These are phyloP conservation scores for Oncorhynchus gorbuscha DNA, from an alignment of 2,113 vertebrate genomes.

Conservation along the genomic window DNA sequence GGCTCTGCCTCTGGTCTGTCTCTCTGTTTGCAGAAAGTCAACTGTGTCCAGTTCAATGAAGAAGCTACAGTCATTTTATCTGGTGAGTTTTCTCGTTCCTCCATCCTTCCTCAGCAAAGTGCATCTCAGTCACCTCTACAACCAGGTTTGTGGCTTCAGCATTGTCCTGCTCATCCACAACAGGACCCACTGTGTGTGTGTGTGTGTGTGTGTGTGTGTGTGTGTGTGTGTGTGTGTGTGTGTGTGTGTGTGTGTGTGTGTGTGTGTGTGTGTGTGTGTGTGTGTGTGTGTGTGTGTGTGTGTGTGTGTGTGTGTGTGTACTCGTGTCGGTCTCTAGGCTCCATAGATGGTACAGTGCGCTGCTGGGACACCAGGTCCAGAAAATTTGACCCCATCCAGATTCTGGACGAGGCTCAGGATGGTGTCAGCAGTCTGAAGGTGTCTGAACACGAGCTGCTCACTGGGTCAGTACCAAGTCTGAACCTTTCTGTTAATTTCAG, in stretches of 20 bases:
- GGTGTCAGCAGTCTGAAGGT: conserved; percentile 90
- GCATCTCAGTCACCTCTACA: too few relatives aligned
- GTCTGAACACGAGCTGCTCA: conserved; percentile 82
- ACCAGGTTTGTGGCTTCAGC: too few relatives aligned
- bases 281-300: background rate
- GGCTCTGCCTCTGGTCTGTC: background rate
- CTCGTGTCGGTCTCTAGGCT: conserved; percentile 69
- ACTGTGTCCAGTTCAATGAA: conserved; percentile 91
- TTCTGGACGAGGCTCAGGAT: conserved; percentile 84
- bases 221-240: background rate
- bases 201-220: background rate
- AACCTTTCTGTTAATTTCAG: background rate
- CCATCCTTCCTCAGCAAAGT: too few relatives aligned
- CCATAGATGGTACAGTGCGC: conserved; percentile 85
- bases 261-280: background rate
- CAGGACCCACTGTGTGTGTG: background rate
- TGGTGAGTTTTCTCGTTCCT: conserved; percentile 69
- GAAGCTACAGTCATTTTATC: conserved; percentile 89
- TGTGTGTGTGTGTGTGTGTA: background rate
- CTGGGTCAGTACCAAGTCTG: conserved; percentile 74
- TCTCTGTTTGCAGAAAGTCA: conserved; percentile 78
- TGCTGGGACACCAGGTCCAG: conserved; percentile 92
- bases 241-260: background rate
- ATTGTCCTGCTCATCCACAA: too few relatives aligned
- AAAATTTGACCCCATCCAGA: conserved; percentile 81